These are phyloP conservation scores for Lophius americanus DNA, from an alignment of 2,797 vertebrate genomes.

Conservation along the genomic window DNA sequence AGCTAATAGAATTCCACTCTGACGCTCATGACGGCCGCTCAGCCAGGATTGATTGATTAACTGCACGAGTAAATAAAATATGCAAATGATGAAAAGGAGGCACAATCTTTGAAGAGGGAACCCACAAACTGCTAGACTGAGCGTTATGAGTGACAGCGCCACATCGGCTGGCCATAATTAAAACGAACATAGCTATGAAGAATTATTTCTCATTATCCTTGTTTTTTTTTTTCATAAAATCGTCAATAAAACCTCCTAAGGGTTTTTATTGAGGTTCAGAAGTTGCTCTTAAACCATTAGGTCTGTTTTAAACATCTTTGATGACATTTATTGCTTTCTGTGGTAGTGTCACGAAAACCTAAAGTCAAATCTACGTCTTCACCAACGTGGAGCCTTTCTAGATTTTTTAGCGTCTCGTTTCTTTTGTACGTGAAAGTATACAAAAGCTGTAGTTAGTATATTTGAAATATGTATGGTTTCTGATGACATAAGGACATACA, in stretches of 20 bases:
- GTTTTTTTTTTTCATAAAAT: neutral
- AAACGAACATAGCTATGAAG: too few species aligned
- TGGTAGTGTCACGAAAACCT: too few species aligned
- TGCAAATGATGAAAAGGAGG: constrained; percentile 1
- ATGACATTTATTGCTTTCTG: constrained; percentile 5
- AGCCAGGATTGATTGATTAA: neutral
- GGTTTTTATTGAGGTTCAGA: constrained; percentile 4
- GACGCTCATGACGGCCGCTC: neutral
- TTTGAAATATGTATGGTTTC: too few species aligned
- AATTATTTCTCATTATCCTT: too few species aligned
- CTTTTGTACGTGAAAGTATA: too few species aligned
- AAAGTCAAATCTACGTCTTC: too few species aligned
- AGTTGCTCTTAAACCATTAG: neutral
- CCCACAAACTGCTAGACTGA: neutral
- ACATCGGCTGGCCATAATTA: neutral
- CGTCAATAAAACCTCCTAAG: neutral
- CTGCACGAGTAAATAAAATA: constrained; percentile 1
- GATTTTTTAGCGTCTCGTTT: too few species aligned
- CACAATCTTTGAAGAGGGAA: neutral
- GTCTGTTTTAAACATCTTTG: constrained; percentile 11
- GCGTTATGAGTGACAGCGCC: neutral
- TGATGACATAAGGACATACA: too few species aligned
- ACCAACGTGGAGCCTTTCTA: too few species aligned
- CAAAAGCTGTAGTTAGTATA: too few species aligned
- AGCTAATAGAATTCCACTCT: constrained; percentile 6